A percentile compares a stretch with the other conserved stretches of the same genome.
Conservation (phyloP, 2,888 invertebrate species). For the Archips crataeganus region DNA sequence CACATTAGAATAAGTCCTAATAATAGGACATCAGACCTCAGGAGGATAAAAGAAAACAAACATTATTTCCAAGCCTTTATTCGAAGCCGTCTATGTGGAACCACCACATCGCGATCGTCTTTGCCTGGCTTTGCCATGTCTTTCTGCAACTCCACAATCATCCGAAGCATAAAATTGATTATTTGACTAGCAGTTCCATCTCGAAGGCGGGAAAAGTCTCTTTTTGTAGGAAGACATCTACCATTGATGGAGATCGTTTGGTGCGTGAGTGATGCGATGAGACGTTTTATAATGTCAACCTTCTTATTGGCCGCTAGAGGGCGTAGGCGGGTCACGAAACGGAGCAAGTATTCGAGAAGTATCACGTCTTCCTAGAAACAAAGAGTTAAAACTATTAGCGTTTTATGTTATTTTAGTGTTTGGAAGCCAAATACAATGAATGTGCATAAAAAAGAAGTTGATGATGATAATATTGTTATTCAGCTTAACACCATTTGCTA, state of each 20-base stretch:
- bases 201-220: conserved; percentile 79
- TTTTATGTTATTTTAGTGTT: too few relatives aligned
- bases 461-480: not conserved
- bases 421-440: too few relatives aligned
- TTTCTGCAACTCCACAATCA: conserved; percentile 80
- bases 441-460: too few relatives aligned
- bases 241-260: conserved; percentile 81
- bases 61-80: conserved; percentile 79
- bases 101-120: conserved; percentile 74
- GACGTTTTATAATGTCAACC: conserved; percentile 86
- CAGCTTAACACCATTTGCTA: not conserved
- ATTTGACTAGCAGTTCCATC: conserved; percentile 86
- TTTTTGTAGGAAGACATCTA: conserved; percentile 68
- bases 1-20: too few relatives aligned
- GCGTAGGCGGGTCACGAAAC: conserved; percentile 88
- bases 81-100: conserved; percentile 65
- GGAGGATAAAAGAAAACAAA: conserved; percentile 42
- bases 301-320: conserved; percentile 87
- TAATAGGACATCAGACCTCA: too few relatives aligned
- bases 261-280: conserved; percentile 89
- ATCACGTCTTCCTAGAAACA: conserved; percentile 87
- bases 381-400: not conserved
- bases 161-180: conserved; percentile 80
- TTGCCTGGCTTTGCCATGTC: conserved; percentile 73
- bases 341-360: conserved; percentile 90